A percentile compares a stretch with the other conserved stretches of the same genome.
Evolutionary conservation across 2,888 invertebrate genomes (phyloP).

Genomic region (Chrysina gloriosa): DNA sequence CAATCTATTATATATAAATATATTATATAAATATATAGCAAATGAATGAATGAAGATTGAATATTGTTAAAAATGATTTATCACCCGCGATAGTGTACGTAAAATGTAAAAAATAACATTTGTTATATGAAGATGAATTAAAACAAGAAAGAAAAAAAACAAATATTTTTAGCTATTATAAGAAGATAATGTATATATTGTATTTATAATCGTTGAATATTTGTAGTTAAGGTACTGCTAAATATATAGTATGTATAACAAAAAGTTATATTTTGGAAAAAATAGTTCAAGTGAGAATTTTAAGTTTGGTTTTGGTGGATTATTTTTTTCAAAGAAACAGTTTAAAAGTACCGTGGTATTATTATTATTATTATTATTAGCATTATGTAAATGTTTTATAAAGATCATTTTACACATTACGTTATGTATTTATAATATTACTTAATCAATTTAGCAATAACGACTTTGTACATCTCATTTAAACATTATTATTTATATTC

Average conservation of each 20-base stretch:
- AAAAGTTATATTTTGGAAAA: slow-evolving; percentile 3
- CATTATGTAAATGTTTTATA: slow-evolving; percentile 35
- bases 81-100: slow-evolving; percentile 22
- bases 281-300: slow-evolving; percentile 24
- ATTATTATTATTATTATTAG: slow-evolving; percentile 35
- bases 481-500: slow-evolving; percentile 30
- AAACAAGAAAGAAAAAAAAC: slow-evolving; percentile 23
- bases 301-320: slow-evolving; percentile 13
- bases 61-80: slow-evolving; percentile 31
- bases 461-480: slow-evolving; percentile 37
- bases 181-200: slow-evolving; percentile 42
- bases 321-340: slow-evolving; percentile 20
- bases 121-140: slow-evolving; percentile 32
- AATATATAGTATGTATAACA: slow-evolving; percentile 13
- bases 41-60: not conserved
- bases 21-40: slow-evolving; percentile 17
- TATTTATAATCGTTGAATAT: slow-evolving; percentile 45
- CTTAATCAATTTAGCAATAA: slow-evolving; percentile 42
- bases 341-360: slow-evolving; percentile 24
- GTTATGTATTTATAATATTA: slow-evolving; percentile 40
- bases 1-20: slow-evolving; percentile 29
- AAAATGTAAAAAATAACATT: slow-evolving; percentile 17
- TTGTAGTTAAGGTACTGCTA: slow-evolving; percentile 39
- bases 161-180: slow-evolving; percentile 43
- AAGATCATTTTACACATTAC: slow-evolving; percentile 28